A percentile compares a stretch with the other conserved stretches of the same genome.
Conservation (phyloP, 2,888 invertebrate genomes). For the Mythimna impura region DNA sequence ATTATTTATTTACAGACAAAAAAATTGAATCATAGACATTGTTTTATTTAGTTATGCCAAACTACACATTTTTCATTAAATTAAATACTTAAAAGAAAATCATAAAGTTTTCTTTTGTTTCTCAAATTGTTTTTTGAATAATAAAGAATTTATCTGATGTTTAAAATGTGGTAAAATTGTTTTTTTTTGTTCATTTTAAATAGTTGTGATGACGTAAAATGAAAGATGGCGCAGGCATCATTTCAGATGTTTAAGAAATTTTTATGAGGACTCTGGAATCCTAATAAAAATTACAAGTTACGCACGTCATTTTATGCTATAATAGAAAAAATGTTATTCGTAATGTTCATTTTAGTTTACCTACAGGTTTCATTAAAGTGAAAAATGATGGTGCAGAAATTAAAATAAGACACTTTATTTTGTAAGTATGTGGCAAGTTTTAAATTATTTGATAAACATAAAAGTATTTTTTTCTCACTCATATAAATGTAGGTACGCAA, state of each 20-base stretch:
- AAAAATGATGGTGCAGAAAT: not conserved
- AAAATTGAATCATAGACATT: not conserved
- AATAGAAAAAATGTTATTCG: not conserved
- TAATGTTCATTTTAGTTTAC: not conserved
- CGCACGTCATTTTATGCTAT: not conserved
- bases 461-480: no score
- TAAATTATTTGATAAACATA: not conserved
- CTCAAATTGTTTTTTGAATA: constrained; percentile 4
- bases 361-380: not conserved
- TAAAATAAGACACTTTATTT: not conserved
- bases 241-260: constrained; percentile 7
- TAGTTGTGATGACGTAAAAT: constrained; percentile 8
- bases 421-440: not conserved
- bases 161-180: constrained; percentile 9
- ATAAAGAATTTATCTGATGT: constrained; percentile 42
- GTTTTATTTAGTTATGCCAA: constrained; percentile 9
- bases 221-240: constrained; percentile 13
- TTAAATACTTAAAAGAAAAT: not conserved
- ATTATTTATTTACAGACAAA: constrained; percentile 15
- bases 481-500: no score
- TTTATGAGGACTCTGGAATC: constrained; percentile 18
- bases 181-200: constrained; percentile 12
- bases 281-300: constrained; percentile 20
- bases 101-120: constrained; percentile 5
- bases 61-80: constrained; percentile 7